A percentile compares a stretch with the other conserved stretches of the same genome.
Conservation (phyloP, 2,888 invertebrate genomes). For the Mamestra brassicae region DNA sequence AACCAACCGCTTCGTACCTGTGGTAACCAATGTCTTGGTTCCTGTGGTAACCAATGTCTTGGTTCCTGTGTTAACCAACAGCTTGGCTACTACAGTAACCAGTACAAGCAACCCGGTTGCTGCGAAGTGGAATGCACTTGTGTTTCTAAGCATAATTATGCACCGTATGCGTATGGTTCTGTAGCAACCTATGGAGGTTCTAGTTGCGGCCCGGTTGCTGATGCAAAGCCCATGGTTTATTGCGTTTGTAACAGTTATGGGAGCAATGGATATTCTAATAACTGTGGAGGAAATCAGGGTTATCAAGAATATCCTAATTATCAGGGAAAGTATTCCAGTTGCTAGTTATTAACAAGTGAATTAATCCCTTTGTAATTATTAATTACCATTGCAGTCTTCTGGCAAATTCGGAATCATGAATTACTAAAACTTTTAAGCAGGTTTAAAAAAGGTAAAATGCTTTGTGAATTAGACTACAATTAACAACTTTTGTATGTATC, state of each 20-base stretch:
- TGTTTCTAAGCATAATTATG: slow-evolving; percentile 48
- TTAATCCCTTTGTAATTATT: background rate
- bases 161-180: slow-evolving; percentile 22
- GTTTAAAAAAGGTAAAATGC: background rate
- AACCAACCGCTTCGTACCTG: slow-evolving; percentile 25
- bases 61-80: slow-evolving; percentile 26
- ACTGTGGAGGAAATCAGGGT: slow-evolving; percentile 8
- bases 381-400: too few relatives aligned
- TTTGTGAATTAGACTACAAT: background rate
- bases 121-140: slow-evolving; percentile 59
- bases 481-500: background rate
- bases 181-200: slow-evolving; percentile 11
- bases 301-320: slow-evolving; percentile 7
- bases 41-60: background rate
- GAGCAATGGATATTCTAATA: slow-evolving; percentile 5
- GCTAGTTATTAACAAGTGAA: slow-evolving; percentile 15
- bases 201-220: slow-evolving; percentile 21
- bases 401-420: too few relatives aligned
- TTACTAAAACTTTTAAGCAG: too few relatives aligned
- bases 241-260: slow-evolving; percentile 20
- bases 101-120: slow-evolving; percentile 23
- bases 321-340: slow-evolving; percentile 33
- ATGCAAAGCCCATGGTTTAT: slow-evolving; percentile 16
- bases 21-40: slow-evolving; percentile 27
- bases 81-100: slow-evolving; percentile 38